Base-by-base conservation (phyloP, 2,113 vertebrate species). In the Serinus canaria region DNA sequence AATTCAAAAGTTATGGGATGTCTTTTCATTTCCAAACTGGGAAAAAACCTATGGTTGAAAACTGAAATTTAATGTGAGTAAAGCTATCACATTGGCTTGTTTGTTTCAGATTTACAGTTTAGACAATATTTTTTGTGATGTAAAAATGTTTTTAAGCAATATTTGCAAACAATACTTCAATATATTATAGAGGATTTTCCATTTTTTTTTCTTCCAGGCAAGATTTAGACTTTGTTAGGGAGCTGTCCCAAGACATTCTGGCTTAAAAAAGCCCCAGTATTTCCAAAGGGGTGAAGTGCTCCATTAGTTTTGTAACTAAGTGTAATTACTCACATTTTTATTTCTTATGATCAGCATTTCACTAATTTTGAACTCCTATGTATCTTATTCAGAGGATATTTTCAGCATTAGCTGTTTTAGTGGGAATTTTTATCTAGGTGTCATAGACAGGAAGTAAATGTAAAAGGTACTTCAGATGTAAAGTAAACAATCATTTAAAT, bases 401-500 rank as follows among this genome's bases (percentile, higher is more conserved):
- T 66, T 94, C 50, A 49, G 20, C 44, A 35, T 53, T 62, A 85
- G 24, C 46, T 82, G 31, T 69, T 91, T 83, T 69, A 74, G 15
- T 66, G 28, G 18, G n/a, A 31, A 17, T 63, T 88, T 89, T 84
- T 92, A 95, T 91, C 56, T 92, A 79, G 66, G 24, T 89, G 52
- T 91, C 63, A 53, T 72, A 80, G 68, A 82, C 18, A 10, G 58
- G 53, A 95, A 83, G 25, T 59, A 96, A 95, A 87, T 90, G 44
- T 90, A 91, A 94, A 92, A 94, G 30, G 14, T 70, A 79, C 44
- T 96, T 96, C 44, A 73, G 33, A 68, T 90, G 55, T 92, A 92
- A 94, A 90, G 92, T 78, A 78, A 93, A 85, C 76, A 75, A 94
- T 95, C 31, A 92, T 95, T 97, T 96, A 93, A 94, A 93, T 96